Evolutionary conservation across 2,797 vertebrate species (phyloP).

Genomic region (Leptatherina wallacei): DNA sequence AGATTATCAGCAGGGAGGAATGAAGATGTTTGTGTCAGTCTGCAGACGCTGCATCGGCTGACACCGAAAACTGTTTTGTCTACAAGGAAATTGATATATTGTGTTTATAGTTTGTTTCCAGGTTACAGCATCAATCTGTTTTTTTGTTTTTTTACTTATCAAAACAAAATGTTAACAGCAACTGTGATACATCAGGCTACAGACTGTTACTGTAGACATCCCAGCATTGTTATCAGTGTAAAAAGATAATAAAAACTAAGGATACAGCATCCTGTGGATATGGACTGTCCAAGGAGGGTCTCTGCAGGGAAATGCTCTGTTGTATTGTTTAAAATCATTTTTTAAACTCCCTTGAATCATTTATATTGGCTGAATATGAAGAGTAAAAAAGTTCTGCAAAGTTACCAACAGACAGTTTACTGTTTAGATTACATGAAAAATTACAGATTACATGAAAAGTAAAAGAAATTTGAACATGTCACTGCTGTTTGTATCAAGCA

Average conservation of each 20-base stretch:
- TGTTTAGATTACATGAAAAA: no score
- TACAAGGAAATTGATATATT: not conserved
- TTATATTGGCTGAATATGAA: no score
- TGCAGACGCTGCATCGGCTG: not conserved
- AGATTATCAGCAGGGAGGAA: not conserved
- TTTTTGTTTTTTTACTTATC: not conserved
- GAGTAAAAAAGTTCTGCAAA: no score
- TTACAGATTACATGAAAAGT: no score
- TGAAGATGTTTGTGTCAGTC: not conserved
- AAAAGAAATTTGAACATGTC: no score
- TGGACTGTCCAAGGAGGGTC: no score
- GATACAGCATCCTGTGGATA: no score
- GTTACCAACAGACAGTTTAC: no score
- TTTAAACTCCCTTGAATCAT: no score
- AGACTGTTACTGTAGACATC: not conserved
- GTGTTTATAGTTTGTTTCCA: conserved; percentile 10
- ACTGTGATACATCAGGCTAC: not conserved
- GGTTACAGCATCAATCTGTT: not conserved
- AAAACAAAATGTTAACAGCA: conserved; percentile 2
- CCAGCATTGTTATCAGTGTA: not conserved
- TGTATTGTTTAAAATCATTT: no score
- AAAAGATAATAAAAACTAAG: not conserved
- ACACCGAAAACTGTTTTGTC: not conserved
- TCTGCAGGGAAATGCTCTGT: no score
- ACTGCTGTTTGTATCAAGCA: no score